Base-by-base conservation (phyloP, 30 jellyfish, hydroid and myxozoan genomes). In the Clytia hemisphaerica region DNA sequence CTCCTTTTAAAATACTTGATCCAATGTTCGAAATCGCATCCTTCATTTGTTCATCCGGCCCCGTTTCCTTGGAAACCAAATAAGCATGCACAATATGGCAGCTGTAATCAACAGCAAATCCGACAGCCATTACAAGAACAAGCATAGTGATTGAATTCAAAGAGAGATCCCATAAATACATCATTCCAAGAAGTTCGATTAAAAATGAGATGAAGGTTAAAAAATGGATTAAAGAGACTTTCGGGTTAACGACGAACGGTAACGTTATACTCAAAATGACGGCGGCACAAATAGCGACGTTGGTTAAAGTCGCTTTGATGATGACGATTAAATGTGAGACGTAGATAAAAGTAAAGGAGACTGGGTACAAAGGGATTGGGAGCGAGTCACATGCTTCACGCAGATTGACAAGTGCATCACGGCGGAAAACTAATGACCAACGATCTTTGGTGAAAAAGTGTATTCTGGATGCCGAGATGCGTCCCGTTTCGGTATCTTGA, bases 81-180 rank as follows among this genome's bases (percentile, higher is more conserved):
- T 72, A 89, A 14, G 93, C 93, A 70, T 89, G 98, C 33, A 95
- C 92, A 67, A 89, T 77, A 58, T 89, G 98, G 27, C 95, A 93
- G 48, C 94, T 79, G 73, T 89, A 89, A 72, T 89, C 98, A n/a
- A 89, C 98, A 2, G 98, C 66, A 51, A 89, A 89, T 30, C 98
- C 98, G 40, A 89, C 77, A 0, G 98, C 98, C 98, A 89, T 89
- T 33, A 89, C 91, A 38, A 89, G 75, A 24, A 89, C 93, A 19
- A 89, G 76, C 98, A 89, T 89, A 14, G 98, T 82, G 37, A 89
- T 80, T 27, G 95, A 89, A 51, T 89, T 89, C 67, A 89, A 76
- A n/a, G 98, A 89, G 22, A 89, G 91, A n/a, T 67, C 78, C 95
- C 95, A 80, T 25, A 81, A 10, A 62, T 58, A 80, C 98, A 89